Percentiles rank a stretch among this genome's conserved stretches.
These are phyloP conservation scores for Philypnodon macrostomus DNA, from an alignment of 2,797 vertebrate genomes.

Conservation along the genomic window DNA sequence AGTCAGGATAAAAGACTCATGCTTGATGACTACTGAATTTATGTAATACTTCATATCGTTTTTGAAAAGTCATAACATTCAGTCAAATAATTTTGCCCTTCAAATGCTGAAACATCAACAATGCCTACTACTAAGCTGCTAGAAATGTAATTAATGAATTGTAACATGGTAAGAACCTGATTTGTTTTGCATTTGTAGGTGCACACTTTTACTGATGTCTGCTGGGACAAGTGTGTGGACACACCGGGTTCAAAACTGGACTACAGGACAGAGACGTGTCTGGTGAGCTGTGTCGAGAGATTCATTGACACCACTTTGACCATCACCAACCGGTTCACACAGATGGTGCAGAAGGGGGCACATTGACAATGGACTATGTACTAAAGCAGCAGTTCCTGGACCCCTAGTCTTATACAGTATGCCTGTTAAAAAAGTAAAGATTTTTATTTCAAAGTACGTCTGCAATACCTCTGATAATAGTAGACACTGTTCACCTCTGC, in stretches of 20 bases:
- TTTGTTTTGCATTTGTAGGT: conserved; percentile 77
- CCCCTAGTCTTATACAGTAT: neutral
- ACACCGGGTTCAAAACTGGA: conserved; percentile 85
- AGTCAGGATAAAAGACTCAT: too few species aligned
- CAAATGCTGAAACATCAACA: too few species aligned
- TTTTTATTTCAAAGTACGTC: neutral
- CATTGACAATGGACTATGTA: conserved; percentile 60
- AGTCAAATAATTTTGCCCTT: too few species aligned
- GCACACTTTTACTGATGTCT: conserved; percentile 89
- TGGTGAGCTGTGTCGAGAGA: conserved; percentile 87
- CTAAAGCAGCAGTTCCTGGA: conserved; percentile 5
- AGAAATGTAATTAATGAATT: too few species aligned
- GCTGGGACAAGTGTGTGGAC: conserved; percentile 91
- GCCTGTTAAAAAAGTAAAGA: conserved; percentile 11
- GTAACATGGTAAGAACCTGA: too few species aligned
- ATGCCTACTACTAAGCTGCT: too few species aligned
- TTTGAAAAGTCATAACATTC: too few species aligned
- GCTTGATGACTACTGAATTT: too few species aligned
- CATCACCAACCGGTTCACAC: conserved; percentile 88
- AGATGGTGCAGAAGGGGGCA: conserved; percentile 88
- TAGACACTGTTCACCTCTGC: neutral
- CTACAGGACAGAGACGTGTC: conserved; percentile 83
- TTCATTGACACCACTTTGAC: conserved; percentile 88
- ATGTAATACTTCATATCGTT: too few species aligned
- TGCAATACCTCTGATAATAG: too few species aligned